phyloP scores from a whole-genome alignment of 2,113 vertebrate species.

The Oryzias woworae region DNA sequence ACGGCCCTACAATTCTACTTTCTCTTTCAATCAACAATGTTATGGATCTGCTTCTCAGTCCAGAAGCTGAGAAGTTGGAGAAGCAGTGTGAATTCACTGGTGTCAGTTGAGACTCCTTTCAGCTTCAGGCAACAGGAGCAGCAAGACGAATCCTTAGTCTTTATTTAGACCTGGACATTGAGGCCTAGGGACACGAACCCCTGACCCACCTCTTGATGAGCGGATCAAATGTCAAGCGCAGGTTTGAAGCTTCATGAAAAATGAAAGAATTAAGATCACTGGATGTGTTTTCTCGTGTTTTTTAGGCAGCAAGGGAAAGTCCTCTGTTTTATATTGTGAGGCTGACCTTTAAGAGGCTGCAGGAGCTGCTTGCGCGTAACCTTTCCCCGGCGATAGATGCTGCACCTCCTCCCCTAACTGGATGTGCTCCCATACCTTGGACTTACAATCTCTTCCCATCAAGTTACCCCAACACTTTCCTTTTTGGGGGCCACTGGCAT shows the following conservation, averaged over 20 bases:
- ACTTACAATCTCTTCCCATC: constrained; percentile 42
- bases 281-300: constrained; percentile 6
- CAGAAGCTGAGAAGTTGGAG: constrained; percentile 2
- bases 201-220: constrained; percentile 72
- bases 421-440: constrained; percentile 16
- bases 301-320: neutral
- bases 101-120: constrained; percentile 42
- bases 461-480: constrained; percentile 59
- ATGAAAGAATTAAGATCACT: constrained; percentile 2
- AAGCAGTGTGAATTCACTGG: constrained; percentile 7
- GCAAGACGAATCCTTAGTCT: constrained; percentile 60
- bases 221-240: constrained; percentile 65
- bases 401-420: neutral
- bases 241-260: constrained; percentile 31
- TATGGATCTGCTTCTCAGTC: neutral
- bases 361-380: constrained; percentile 10
- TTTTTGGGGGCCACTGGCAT: constrained; percentile 65
- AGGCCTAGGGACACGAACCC: constrained; percentile 67
- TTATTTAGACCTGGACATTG: constrained; percentile 71
- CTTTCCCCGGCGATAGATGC: constrained; percentile 2
- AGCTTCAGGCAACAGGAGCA: constrained; percentile 26
- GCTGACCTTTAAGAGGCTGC: constrained; percentile 37
- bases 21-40: neutral
- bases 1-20: neutral
- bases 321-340: neutral